Evolutionary conservation across 2,888 invertebrate genomes (phyloP), one percentile per base, ranked within the genome.

Genomic region (Pachydiplax longipennis): DNA sequence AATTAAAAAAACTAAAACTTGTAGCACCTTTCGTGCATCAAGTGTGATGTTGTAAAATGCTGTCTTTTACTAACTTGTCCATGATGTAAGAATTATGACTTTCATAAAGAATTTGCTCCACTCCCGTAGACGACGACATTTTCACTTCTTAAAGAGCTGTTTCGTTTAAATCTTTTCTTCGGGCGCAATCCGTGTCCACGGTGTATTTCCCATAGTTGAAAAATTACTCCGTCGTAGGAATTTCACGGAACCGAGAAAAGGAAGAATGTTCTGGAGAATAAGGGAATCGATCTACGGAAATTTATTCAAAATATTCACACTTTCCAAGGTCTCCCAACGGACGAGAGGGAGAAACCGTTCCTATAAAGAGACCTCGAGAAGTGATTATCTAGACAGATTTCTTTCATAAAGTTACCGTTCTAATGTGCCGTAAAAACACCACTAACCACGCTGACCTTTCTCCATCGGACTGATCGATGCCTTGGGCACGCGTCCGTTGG

Each of bases 221-320:
- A 53, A 53, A 53, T 4, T 18, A 18, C 18, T 18, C 18, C 53
- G 15, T 18, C 15, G 53, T 18, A 0, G 53, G 53, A 3, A 18
- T 18, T 53, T 5, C 53, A 53, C 5, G 8, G 18, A 53, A 53
- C 53, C 18, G 31, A 18, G 25, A 13, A 18, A 44, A 18, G 83
- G 53, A 83, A 58, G 53, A 58, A 31, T 0, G n/a, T 18, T 35
- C 35, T 12, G 58, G 35, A 35, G 22, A 31, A 58, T 4, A 58
- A 83, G 83, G 13, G 22, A 83, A 58, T 83, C 83, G 83, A 83
- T 83, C 31, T 58, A 13, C 10, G 22, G 18, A 83, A 35, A 83
- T 83, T 58, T 58, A 58, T 83, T 83, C 53, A 83, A 83, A 58
- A 83, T 83, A 83, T 83, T 83, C 83, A 31, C 83, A 31, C 35